phyloP scores from a whole-genome alignment of 2,797 vertebrate species.

The Sylvilagus floridanus region DNA sequence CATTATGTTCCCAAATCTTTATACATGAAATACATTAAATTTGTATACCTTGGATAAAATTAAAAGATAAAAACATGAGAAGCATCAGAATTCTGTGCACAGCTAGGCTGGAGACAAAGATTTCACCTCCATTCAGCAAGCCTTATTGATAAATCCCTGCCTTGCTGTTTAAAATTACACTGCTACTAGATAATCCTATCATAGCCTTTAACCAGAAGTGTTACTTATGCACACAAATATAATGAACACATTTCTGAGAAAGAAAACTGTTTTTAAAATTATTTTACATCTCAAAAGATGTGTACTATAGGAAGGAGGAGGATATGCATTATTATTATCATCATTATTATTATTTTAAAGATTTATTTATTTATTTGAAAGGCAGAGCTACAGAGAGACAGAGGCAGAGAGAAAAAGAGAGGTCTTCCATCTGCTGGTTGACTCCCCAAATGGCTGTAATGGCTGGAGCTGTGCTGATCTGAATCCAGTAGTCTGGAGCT shows the following conservation, averaged over 20 bases:
- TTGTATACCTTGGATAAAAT: no score
- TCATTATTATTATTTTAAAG: no score
- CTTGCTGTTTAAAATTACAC: background rate
- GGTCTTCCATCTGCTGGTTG: no score
- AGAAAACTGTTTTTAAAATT: background rate
- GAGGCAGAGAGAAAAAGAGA: no score
- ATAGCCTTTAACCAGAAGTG: background rate
- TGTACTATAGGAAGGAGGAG: background rate
- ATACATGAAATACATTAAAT: no score
- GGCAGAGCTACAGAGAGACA: no score
- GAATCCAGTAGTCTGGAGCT: no score
- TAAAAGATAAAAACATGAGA: no score
- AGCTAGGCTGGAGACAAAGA: background rate
- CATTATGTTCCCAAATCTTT: no score
- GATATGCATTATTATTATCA: background rate
- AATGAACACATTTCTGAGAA: slow-evolving; percentile 25
- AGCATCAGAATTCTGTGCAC: background rate
- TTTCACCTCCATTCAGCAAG: background rate
- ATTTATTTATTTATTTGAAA: no score
- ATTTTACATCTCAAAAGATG: slow-evolving; percentile 43
- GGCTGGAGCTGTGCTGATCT: no score
- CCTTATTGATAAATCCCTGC: background rate
- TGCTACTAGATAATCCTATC: background rate
- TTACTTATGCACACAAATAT: slow-evolving; percentile 5
- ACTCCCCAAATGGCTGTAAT: no score